Evolutionary conservation across 2,888 invertebrate species (phyloP).

Genomic region (Zygogramma bicolorata): DNA sequence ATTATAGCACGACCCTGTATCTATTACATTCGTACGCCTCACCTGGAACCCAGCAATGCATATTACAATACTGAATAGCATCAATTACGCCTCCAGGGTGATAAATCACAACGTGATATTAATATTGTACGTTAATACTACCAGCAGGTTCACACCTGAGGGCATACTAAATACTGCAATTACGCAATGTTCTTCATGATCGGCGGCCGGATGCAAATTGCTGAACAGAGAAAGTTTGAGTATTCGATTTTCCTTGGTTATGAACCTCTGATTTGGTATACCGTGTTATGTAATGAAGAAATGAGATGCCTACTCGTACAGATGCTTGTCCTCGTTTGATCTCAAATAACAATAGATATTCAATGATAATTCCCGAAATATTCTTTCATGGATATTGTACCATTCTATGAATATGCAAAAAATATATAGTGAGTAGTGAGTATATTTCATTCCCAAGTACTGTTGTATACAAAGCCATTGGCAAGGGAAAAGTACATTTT

Average conservation of each 20-base stretch:
- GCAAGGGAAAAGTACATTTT: no score
- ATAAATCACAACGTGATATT: background rate
- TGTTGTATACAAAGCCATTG: no score
- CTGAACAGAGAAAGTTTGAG: background rate
- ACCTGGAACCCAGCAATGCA: background rate
- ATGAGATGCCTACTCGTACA: no score
- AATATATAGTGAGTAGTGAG: no score
- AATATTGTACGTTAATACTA: background rate
- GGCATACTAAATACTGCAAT: background rate
- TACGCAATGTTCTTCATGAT: background rate
- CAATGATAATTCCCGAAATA: no score
- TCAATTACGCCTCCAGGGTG: background rate
- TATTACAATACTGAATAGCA: background rate
- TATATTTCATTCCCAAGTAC: no score
- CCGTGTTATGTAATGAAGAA: background rate
- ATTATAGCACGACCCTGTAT: background rate
- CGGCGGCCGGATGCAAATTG: background rate
- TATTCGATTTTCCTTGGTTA: background rate
- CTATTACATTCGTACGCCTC: background rate
- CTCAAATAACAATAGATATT: no score
- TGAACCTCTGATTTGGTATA: background rate
- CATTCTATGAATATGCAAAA: no score
- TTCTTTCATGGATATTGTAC: no score
- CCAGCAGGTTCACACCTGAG: conserved; percentile 3
- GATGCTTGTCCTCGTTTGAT: no score